Percentiles rank a stretch among this genome's conserved stretches.
Evolutionary conservation across 2,888 invertebrate species (phyloP).

Genomic region (Isotomurus palustris): DNA sequence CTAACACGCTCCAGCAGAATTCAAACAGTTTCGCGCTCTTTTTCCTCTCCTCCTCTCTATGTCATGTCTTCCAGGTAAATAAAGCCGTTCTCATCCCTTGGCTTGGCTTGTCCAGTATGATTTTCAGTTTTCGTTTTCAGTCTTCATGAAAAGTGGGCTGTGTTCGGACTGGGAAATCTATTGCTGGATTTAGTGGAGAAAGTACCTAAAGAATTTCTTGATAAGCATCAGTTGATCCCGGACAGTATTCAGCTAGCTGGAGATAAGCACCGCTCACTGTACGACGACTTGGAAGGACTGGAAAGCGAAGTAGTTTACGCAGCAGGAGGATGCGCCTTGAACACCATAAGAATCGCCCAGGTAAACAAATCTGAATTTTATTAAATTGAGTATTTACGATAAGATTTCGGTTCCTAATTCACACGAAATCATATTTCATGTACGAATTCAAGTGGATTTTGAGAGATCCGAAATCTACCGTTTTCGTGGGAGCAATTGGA

Average conservation of each 20-base stretch:
- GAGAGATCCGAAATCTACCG: not conserved
- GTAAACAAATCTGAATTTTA: too few relatives aligned
- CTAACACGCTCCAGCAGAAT: too few relatives aligned
- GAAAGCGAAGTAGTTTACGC: not conserved
- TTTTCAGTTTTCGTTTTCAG: too few relatives aligned
- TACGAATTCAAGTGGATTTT: conserved; percentile 7
- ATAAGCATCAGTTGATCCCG: conserved; percentile 3
- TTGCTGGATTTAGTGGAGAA: conserved; percentile 16
- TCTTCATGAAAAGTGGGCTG: too few relatives aligned
- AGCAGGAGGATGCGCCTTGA: conserved; percentile 21
- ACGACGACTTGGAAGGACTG: not conserved
- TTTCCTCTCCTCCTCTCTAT: too few relatives aligned
- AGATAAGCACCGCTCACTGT: conserved; percentile 2
- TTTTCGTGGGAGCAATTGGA: conserved; percentile 19
- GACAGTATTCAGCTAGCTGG: conserved; percentile 15
- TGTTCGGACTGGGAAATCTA: conserved; percentile 17
- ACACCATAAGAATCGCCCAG: conserved; percentile 19
- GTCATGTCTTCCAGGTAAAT: too few relatives aligned
- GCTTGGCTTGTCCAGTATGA: too few relatives aligned
- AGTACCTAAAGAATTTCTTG: conserved; percentile 5
- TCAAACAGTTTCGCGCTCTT: too few relatives aligned
- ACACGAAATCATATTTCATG: not conserved
- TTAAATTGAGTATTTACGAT: not conserved
- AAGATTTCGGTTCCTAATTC: not conserved
- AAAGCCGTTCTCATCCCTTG: too few relatives aligned